Conservation (phyloP, 2,888 invertebrate genomes). For the Syrphus vitripennis region DNA sequence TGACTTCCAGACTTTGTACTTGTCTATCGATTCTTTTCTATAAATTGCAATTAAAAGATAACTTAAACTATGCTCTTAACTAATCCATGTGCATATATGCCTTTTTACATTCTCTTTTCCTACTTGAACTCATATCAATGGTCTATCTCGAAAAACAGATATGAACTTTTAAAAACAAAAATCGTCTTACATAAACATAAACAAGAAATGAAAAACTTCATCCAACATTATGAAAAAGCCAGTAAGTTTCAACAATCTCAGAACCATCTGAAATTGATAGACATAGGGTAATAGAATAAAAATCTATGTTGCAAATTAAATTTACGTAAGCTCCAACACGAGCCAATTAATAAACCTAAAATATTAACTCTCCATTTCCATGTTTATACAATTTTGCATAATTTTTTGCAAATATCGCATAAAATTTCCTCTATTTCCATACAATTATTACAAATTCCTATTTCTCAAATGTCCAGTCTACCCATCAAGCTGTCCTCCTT, state of each 20-base stretch:
- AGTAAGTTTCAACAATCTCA: not conserved
- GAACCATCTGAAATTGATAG: not conserved
- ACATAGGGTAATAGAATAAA: not conserved
- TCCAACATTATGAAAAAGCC: not conserved
- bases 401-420: not conserved
- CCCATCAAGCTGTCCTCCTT: not conserved
- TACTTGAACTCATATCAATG: too few relatives aligned
- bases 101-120: too few relatives aligned
- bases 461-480: not conserved
- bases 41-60: too few relatives aligned
- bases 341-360: not conserved
- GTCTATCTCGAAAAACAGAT: too few relatives aligned
- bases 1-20: too few relatives aligned
- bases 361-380: not conserved
- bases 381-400: not conserved
- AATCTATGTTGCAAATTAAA: not conserved
- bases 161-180: too few relatives aligned
- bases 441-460: not conserved
- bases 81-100: too few relatives aligned
- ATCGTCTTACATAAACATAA: too few relatives aligned
- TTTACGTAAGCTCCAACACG: not conserved
- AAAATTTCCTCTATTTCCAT: not conserved
- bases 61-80: too few relatives aligned
- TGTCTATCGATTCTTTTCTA: too few relatives aligned
- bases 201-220: not conserved